Evolutionary conservation across 2,113 vertebrate genomes (phyloP).

Genomic region (Phoenicopterus ruber): DNA sequence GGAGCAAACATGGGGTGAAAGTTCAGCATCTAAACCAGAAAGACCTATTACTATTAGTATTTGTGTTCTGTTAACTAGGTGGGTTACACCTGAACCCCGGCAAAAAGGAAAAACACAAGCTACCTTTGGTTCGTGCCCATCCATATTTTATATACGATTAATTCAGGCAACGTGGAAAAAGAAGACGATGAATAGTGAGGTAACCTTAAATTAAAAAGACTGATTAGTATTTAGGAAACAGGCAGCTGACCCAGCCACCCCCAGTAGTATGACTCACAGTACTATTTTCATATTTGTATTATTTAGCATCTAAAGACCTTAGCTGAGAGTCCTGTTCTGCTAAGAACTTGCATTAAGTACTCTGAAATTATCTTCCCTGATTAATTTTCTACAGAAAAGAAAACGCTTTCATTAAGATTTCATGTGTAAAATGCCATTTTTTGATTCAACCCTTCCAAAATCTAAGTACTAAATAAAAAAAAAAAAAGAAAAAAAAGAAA

Average conservation of each 20-base stretch:
- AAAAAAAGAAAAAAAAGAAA: no score
- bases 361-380: neutral
- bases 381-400: neutral
- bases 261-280: neutral
- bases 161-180: neutral
- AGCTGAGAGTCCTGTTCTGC: neutral
- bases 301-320: conserved; percentile 21
- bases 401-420: conserved; percentile 3
- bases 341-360: conserved; percentile 1
- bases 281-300: conserved; percentile 45
- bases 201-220: conserved; percentile 30
- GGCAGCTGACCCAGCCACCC: conserved; percentile 27
- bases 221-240: conserved; percentile 32
- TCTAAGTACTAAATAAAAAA: neutral
- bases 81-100: neutral
- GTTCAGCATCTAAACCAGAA: neutral
- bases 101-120: neutral
- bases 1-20: neutral
- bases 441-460: neutral
- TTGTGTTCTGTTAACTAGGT: neutral
- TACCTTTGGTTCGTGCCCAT: neutral
- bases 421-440: neutral
- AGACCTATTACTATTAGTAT: neutral
- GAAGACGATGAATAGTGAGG: neutral
- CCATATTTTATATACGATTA: neutral